phyloP scores from a whole-genome alignment of 1,140 invertebrate species.

The Asbolus verrucosus region DNA sequence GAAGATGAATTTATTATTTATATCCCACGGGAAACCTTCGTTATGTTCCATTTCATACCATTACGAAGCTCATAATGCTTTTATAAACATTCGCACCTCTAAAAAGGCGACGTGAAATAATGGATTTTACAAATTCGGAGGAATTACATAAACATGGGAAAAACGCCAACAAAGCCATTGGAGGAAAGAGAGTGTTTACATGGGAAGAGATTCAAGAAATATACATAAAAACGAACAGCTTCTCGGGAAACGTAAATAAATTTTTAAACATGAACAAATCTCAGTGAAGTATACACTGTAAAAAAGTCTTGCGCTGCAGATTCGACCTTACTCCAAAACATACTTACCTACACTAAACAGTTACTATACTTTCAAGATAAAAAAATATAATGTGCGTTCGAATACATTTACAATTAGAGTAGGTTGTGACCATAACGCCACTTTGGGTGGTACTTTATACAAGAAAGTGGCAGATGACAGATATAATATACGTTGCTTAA shows the following conservation, averaged over 20 bases:
- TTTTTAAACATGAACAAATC: constrained; percentile 31
- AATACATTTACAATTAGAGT: too few relatives aligned
- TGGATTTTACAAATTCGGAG: constrained; percentile 32
- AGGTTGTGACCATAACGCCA: too few relatives aligned
- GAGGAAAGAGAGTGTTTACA: constrained; percentile 8
- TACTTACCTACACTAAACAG: too few relatives aligned
- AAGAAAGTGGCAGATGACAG: too few relatives aligned
- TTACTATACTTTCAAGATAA: too few relatives aligned
- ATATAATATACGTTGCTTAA: too few relatives aligned
- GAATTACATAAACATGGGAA: constrained; percentile 4
- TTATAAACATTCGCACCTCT: constrained; percentile 43
- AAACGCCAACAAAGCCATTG: neutral
- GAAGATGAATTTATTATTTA: constrained; percentile 50
- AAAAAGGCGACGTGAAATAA: constrained; percentile 26
- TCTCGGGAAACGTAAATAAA: constrained; percentile 27
- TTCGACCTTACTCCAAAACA: too few relatives aligned
- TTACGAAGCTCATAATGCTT: constrained; percentile 40
- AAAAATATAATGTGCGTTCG: too few relatives aligned
- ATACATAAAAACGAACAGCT: constrained; percentile 30
- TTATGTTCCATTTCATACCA: constrained; percentile 45
- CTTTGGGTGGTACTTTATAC: too few relatives aligned
- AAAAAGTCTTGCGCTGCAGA: too few relatives aligned
- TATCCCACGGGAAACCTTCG: constrained; percentile 41
- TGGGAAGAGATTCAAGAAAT: constrained; percentile 7
- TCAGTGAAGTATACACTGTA: neutral